Percentiles rank a stretch among this genome's conserved stretches.
Conservation (phyloP, 1,140 invertebrate genomes). For the Diabrotica virgifera region DNA sequence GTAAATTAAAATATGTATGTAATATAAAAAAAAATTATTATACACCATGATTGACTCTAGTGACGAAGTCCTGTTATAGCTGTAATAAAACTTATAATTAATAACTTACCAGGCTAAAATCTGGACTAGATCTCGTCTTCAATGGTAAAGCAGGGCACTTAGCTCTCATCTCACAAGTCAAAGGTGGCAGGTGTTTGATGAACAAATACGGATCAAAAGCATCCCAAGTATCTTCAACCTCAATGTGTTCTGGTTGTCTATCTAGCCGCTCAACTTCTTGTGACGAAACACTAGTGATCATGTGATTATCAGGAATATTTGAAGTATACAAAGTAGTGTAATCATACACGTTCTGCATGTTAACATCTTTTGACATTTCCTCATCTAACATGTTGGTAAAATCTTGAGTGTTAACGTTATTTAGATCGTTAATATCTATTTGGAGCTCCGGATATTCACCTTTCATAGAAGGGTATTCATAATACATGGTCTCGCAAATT, state of each 20-base stretch:
- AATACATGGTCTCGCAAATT: conserved; percentile 45
- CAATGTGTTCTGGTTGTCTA: conserved; percentile 54
- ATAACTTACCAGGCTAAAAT: conserved; percentile 83
- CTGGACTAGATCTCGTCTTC: conserved; percentile 88
- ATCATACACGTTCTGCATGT: conserved; percentile 42
- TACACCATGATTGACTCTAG: too few relatives aligned
- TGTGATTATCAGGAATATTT: conserved; percentile 29
- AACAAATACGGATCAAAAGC: conserved; percentile 87
- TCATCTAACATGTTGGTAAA: conserved; percentile 47
- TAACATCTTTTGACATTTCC: conserved; percentile 43
- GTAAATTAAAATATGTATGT: too few relatives aligned
- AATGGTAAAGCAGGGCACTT: conserved; percentile 87
- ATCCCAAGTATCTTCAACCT: conserved; percentile 66
- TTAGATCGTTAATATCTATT: conserved; percentile 44
- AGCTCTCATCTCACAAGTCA: conserved; percentile 81
- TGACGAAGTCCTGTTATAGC: too few relatives aligned
- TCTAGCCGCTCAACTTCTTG: conserved; percentile 50
- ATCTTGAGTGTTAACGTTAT: conserved; percentile 45
- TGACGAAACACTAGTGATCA: conserved; percentile 40
- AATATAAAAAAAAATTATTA: too few relatives aligned
- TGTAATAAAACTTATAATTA: background rate
- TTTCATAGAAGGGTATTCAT: conserved; percentile 41
- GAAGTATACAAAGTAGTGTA: conserved; percentile 41
- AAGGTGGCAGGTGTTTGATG: conserved; percentile 87
- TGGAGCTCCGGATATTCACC: conserved; percentile 44